phyloP scores from a whole-genome alignment of 2,113 vertebrate species.

The Bostrychus sinensis region DNA sequence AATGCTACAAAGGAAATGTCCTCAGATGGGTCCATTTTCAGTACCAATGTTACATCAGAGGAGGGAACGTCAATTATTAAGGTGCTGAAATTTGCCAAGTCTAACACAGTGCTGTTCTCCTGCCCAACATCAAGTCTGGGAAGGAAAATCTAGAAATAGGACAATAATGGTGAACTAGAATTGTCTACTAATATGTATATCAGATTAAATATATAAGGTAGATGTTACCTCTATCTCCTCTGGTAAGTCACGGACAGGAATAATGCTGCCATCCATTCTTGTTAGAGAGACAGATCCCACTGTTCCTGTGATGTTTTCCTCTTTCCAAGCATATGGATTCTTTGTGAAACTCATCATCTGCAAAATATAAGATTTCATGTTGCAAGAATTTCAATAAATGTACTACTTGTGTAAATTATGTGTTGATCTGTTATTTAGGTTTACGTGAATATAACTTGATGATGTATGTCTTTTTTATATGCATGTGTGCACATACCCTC shows the following conservation, averaged over 20 bases:
- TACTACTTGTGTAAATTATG: no score
- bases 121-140: slow-evolving; percentile 74
- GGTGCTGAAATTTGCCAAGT: slow-evolving; percentile 82
- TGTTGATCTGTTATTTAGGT: no score
- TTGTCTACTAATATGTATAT: not conserved
- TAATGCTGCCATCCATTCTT: slow-evolving; percentile 77
- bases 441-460: not conserved
- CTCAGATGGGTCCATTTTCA: slow-evolving; percentile 84
- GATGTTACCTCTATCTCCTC: slow-evolving; percentile 88
- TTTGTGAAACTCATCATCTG: slow-evolving; percentile 91
- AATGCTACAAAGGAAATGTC: slow-evolving; percentile 81
- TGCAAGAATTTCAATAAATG: not conserved
- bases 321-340: slow-evolving; percentile 84
- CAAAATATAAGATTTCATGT: not conserved
- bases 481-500: slow-evolving; percentile 73
- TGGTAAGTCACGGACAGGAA: slow-evolving; percentile 83
- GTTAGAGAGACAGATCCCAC: slow-evolving; percentile 87
- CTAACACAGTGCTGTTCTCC: slow-evolving; percentile 81
- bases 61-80: slow-evolving; percentile 85
- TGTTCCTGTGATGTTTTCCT: slow-evolving; percentile 81
- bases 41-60: slow-evolving; percentile 82
- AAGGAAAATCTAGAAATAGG: slow-evolving; percentile 82
- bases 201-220: not conserved
- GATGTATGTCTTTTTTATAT: not conserved
- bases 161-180: slow-evolving; percentile 17